Conservation (phyloP, 2,113 vertebrate genomes). For the Eonycteris spelaea region DNA sequence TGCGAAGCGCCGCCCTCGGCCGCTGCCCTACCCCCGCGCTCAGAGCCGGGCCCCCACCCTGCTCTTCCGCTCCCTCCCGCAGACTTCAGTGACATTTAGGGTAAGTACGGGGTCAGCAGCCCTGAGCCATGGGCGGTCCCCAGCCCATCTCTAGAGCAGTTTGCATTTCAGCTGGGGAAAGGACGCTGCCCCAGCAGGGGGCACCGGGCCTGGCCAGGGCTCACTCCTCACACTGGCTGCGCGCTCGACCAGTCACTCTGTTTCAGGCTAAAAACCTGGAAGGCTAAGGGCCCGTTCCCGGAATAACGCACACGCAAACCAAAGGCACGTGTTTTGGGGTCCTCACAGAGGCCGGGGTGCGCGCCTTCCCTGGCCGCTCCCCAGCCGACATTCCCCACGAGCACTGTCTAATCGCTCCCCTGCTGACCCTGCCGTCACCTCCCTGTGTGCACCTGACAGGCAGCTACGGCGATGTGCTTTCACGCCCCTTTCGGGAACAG, state of each 20-base stretch:
- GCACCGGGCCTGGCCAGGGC: rapidly evolving
- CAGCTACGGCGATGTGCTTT: neutral
- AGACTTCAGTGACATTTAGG: rapidly evolving
- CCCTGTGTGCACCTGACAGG: rapidly evolving
- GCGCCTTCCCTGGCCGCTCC: rapidly evolving
- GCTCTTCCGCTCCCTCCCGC: neutral
- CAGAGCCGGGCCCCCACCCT: neutral
- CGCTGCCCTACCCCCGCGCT: neutral
- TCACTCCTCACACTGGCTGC: rapidly evolving
- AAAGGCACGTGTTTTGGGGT: rapidly evolving
- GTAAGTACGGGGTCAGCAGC: neutral
- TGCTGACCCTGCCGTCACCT: rapidly evolving
- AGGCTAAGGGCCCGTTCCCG: neutral
- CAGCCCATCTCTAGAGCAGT: neutral
- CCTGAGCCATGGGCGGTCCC: rapidly evolving
- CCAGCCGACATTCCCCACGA: rapidly evolving
- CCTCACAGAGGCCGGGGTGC: rapidly evolving
- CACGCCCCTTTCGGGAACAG: rapidly evolving
- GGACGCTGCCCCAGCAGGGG: neutral
- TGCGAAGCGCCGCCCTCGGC: rapidly evolving
- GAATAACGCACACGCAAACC: too few relatives aligned
- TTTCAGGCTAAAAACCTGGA: neutral
- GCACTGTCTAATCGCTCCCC: rapidly evolving
- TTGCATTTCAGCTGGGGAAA: rapidly evolving
- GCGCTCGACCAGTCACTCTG: neutral